Evolutionary conservation across 2,113 vertebrate genomes (phyloP).

Genomic region (Bombycilla garrulus): DNA sequence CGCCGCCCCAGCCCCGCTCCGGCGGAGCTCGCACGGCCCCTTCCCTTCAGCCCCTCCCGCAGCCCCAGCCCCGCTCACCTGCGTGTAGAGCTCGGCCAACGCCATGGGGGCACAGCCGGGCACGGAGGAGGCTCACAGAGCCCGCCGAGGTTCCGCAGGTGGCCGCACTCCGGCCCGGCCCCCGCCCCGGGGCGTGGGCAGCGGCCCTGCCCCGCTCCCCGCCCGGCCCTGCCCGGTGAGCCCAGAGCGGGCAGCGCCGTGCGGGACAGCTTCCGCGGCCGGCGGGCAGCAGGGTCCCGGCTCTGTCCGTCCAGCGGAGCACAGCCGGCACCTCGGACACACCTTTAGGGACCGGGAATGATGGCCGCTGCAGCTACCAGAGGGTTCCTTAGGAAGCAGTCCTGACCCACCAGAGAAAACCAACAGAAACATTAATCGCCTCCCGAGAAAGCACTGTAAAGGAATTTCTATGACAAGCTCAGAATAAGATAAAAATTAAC

Average conservation of each 20-base stretch:
- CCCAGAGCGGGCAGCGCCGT: accelerated
- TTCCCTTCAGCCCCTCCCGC: neutral
- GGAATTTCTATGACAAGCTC: neutral
- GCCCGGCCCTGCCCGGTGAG: neutral
- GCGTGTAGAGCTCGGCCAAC: slow-evolving; percentile 86
- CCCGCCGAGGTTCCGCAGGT: neutral
- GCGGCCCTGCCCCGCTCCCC: neutral
- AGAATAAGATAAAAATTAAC: neutral
- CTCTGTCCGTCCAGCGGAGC: accelerated
- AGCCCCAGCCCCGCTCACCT: slow-evolving; percentile 75
- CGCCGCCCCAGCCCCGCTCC: no score
- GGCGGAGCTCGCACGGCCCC: neutral
- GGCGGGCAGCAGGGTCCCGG: accelerated
- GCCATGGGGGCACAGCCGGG: slow-evolving; percentile 68
- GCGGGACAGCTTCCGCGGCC: accelerated
- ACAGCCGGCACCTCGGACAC: accelerated
- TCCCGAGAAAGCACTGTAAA: neutral
- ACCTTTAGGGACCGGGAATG: accelerated
- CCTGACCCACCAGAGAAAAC: neutral
- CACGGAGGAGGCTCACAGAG: neutral
- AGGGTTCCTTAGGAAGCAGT: accelerated
- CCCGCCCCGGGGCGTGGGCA: neutral
- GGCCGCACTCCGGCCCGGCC: neutral
- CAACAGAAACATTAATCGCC: neutral
- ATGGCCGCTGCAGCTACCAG: accelerated